A percentile compares a stretch with the other conserved stretches of the same genome.
These are phyloP conservation scores for Potorous gilbertii DNA, from an alignment of 2,797 vertebrate genomes.

Conservation along the genomic window DNA sequence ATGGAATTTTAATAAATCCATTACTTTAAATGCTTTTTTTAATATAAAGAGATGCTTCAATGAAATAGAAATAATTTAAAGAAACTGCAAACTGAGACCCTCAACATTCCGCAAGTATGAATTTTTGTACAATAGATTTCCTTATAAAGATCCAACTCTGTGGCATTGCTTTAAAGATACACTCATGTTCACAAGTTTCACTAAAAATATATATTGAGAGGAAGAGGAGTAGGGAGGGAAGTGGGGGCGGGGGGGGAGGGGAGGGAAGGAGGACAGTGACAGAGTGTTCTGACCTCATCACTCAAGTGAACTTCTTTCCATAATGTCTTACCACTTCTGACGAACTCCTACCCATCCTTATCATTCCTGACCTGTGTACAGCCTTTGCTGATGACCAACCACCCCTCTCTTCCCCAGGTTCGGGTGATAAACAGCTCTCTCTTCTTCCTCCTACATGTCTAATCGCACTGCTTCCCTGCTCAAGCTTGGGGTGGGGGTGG, in stretches of 20 bases:
- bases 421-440: background rate
- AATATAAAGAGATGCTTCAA: constrained; percentile 33
- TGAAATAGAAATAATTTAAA: background rate
- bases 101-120: background rate
- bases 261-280: no score
- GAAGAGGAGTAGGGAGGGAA: no score
- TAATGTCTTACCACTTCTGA: background rate
- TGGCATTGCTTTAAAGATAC: background rate
- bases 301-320: background rate
- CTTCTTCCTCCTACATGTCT: background rate
- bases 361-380: background rate
- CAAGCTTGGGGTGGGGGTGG: no score
- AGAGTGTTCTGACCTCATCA: background rate
- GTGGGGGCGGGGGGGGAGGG: no score
- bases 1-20: constrained; percentile 31
- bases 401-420: background rate
- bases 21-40: constrained; percentile 11
- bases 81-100: background rate
- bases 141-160: background rate
- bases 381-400: background rate
- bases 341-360: background rate
- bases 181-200: background rate
- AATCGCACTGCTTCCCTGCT: background rate
- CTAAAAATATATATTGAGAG: background rate
- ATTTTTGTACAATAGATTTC: background rate